Conservation (phyloP, 2,113 vertebrate species). For the Tautogolabrus adspersus region DNA sequence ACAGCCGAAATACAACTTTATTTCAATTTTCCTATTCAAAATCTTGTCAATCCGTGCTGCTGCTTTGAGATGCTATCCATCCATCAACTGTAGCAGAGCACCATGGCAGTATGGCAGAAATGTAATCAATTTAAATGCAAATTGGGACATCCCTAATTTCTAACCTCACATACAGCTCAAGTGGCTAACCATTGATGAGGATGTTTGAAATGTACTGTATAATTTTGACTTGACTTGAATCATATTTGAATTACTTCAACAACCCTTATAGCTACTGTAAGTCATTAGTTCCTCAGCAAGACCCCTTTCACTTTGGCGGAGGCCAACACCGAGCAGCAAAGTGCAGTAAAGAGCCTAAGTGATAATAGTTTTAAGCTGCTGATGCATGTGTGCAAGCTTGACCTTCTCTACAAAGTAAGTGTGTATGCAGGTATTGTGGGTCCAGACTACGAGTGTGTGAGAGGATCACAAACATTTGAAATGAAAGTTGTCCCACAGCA, state of each 20-base stretch:
- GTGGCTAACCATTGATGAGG: no score
- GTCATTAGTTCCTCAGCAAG: slow-evolving; percentile 58
- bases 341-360: slow-evolving; percentile 25
- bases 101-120: no score
- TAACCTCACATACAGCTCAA: no score
- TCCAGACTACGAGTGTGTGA: slow-evolving; percentile 23
- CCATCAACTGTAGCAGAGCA: no score
- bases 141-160: no score
- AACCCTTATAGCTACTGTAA: slow-evolving; percentile 30
- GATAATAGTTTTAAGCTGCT: slow-evolving; percentile 47
- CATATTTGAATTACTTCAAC: slow-evolving; percentile 58
- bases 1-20: no score
- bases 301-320: slow-evolving; percentile 8
- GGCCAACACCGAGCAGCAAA: slow-evolving; percentile 6
- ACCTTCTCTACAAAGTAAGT: background rate
- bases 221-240: slow-evolving; percentile 19
- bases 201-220: no score
- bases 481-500: slow-evolving; percentile 49
- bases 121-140: no score
- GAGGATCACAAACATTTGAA: slow-evolving; percentile 59
- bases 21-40: no score
- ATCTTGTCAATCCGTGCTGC: no score
- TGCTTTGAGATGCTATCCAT: no score
- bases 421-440: background rate
- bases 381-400: slow-evolving; percentile 10